A percentile compares a stretch with the other conserved stretches of the same genome.
These are phyloP conservation scores for Siphamia tubifer DNA, from an alignment of 2,113 vertebrate genomes.

Conservation along the genomic window DNA sequence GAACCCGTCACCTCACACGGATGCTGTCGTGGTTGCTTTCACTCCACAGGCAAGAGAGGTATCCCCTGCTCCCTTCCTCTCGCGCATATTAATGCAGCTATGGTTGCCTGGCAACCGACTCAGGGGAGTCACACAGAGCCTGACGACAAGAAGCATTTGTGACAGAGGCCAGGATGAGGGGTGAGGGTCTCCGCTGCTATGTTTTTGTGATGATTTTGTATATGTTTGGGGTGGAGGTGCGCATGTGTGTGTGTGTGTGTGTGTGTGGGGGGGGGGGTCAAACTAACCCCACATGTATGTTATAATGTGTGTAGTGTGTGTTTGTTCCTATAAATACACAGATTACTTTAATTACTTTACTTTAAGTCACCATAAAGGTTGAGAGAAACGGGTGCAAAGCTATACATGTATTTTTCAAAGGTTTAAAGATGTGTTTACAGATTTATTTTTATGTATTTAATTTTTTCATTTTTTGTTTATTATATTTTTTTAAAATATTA, in stretches of 20 bases:
- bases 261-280: background rate
- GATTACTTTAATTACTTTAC: no score
- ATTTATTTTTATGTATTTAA: no score
- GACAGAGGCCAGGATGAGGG: constrained; percentile 69
- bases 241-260: background rate
- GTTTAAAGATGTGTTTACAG: no score
- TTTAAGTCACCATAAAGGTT: no score
- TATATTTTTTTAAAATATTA: no score
- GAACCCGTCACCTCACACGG: constrained; percentile 58
- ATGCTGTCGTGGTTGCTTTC: constrained; percentile 55
- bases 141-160: constrained; percentile 66
- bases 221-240: background rate
- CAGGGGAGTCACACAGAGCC: constrained; percentile 81
- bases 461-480: no score
- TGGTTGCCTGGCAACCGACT: constrained; percentile 90
- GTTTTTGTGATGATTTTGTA: constrained; percentile 2
- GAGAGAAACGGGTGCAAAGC: no score
- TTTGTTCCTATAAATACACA: background rate
- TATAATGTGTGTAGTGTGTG: background rate
- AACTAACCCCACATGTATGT: background rate
- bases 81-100: constrained; percentile 86
- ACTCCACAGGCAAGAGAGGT: constrained; percentile 75
- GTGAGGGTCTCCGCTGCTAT: constrained; percentile 53
- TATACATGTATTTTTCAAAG: no score
- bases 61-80: constrained; percentile 79